Evolutionary conservation across 2,888 invertebrate species (phyloP).

Genomic region (Vannuccia rotundouncinata): DNA sequence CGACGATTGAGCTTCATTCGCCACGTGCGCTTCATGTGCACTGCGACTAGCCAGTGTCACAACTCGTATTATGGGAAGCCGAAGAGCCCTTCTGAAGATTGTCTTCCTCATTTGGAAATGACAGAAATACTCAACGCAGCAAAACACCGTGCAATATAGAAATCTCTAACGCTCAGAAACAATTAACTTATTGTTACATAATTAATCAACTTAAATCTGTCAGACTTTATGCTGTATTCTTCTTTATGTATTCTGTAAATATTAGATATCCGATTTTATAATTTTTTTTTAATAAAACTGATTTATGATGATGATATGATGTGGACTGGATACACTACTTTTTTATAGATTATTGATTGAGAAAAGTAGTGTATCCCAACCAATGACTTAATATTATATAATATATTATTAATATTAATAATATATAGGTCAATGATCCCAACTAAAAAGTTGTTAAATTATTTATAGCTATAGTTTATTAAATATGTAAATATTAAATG

Average conservation of each 20-base stretch:
- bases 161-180: conserved; percentile 16
- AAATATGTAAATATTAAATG: no score
- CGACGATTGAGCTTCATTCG: not conserved
- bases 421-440: no score
- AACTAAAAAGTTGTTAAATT: no score
- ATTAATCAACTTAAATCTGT: conserved; percentile 22
- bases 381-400: no score
- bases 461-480: no score
- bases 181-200: conserved; percentile 8
- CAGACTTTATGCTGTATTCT: conserved; percentile 17
- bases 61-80: conserved; percentile 23
- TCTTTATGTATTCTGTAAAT: conserved; percentile 10
- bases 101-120: conserved; percentile 26
- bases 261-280: not conserved
- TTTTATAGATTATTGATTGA: no score
- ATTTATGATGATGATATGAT: conserved; percentile 26
- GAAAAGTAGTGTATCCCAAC: no score
- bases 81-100: conserved; percentile 2
- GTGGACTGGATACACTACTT: no score
- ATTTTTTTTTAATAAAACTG: conserved; percentile 13
- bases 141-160: conserved; percentile 7
- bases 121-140: conserved; percentile 21
- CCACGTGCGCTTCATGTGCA: not conserved
- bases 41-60: conserved; percentile 3
- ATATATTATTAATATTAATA: no score